These are phyloP conservation scores for Nemotelus nigrinus DNA, from an alignment of 2,888 invertebrate genomes.

Conservation along the genomic window DNA sequence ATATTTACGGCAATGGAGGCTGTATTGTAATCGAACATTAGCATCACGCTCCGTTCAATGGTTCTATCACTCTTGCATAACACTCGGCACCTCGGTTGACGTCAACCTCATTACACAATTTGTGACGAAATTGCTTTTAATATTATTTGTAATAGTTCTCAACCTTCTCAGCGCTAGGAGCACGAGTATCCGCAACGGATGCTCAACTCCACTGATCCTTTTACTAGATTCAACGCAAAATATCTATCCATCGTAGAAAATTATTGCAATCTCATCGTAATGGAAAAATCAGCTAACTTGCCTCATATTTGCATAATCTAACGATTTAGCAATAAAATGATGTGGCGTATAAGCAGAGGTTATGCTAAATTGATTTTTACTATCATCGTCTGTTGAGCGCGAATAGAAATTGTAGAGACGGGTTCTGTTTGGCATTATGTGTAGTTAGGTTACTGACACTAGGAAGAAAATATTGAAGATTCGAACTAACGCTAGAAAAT, in stretches of 20 bases:
- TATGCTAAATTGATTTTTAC: constrained; percentile 32
- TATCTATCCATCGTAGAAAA: neutral
- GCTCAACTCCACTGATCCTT: neutral
- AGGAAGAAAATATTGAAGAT: no score
- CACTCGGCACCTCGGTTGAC: neutral
- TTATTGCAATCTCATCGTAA: constrained; percentile 20
- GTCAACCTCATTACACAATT: neutral
- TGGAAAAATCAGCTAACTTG: constrained; percentile 36
- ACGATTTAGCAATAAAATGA: constrained; percentile 39
- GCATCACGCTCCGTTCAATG: constrained; percentile 4
- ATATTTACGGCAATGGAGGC: neutral
- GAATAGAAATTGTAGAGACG: neutral
- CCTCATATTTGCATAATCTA: constrained; percentile 40
- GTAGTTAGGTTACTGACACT: no score
- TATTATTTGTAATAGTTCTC: constrained; percentile 22
- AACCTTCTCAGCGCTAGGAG: neutral
- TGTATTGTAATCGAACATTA: neutral
- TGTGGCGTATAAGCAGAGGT: constrained; percentile 34
- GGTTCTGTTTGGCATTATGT: no score
- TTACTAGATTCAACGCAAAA: neutral
- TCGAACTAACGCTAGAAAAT: no score
- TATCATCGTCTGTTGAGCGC: constrained; percentile 8
- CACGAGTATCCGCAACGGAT: neutral
- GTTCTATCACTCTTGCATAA: neutral
- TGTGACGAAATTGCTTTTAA: constrained; percentile 9